Evolutionary conservation across 2,888 invertebrate species (phyloP), one percentile per base, ranked within the genome.

Genomic region (Corythucha ciliata): DNA sequence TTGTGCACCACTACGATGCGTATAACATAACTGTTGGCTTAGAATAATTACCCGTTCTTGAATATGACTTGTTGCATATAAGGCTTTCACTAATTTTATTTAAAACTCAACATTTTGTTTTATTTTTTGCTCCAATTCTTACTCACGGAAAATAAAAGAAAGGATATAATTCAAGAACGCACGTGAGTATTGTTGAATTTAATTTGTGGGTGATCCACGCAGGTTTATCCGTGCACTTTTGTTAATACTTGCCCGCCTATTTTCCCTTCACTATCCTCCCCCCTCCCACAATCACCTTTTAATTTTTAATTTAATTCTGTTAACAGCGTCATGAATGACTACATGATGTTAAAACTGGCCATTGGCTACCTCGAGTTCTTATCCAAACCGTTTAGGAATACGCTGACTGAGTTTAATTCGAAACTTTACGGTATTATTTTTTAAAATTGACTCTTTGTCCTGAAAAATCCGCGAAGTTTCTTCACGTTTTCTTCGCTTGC

Each of bases 311-410:
- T 41, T 45, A 18, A 14, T 34, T 34, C 4, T 5, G 44, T 39
- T n/a, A n/a, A 29, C 29, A 72, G 73, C 51, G 72, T 71, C 10
- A 63, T 76, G 58, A 77, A 77, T 63, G 74, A 76, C 61, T 79
- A 77, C 63, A 53, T 61, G 53, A 74, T 76, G 58, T 78, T 78
- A 77, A 70, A 72, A 22, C 63, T 78, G 33, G 72, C 74, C 2
- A 66, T 69, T 22, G 66, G 68, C 37, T 77, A 75, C 63, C 63
- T 74, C 14, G 74, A 75, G 2, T 76, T 74, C 59, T 65, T 79
- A 51, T 73, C 75, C 2, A 54, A 62, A 33, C 57, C 58, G 26
- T 61, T 59, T 37, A 52, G 59, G 21, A 58, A 61, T 27, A 59
- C 60, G 4, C 33, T 59, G 2, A 55, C 56, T 47, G 55, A 60